Evolutionary conservation across 2,113 vertebrate genomes (phyloP), one percentile per base, ranked within the genome.

Genomic region (Lichenostomus cassidix): DNA sequence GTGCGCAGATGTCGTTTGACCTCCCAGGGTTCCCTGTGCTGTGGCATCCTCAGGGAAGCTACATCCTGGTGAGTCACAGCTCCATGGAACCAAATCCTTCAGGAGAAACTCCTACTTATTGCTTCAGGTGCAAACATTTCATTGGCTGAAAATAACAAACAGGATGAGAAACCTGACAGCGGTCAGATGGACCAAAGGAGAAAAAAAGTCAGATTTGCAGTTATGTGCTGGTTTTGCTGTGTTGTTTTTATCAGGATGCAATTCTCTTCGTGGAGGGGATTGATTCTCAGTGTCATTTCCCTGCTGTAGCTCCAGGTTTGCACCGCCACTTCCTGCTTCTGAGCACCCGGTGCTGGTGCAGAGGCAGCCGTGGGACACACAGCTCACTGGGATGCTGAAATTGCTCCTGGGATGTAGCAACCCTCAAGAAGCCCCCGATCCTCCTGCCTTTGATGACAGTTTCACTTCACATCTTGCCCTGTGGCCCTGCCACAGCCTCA

Each of bases 161-260:
- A 5, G 53, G 11, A 15, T 19, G 31, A 23, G 46, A 7, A 55
- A 55, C 25, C 25, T 31, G 46, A 1, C 16, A 4, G n/a, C 49
- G 44, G 24, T 15, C 29, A 2, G 74, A 3, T 2, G 29, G 46
- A 37, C 1, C 18, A 56, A n/a, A 71, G 42, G 29, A 75, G 52
- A 75, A 46, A 11, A 67, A 17, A 19, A 69, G 28, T 23, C 39
- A 27, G 7, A n/a, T 64, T 64, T 79, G 17, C 31, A 24, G 1
- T 6, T 55, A 1, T 12, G 33, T 33, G 44, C 22, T 12, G 20
- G 2, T 37, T 59, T 50, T 41, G 12, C 19, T 10, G 20, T n/a
- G 0, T 12, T 7, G 0, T 6, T 41, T 50, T 10, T 11, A 9
- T 11, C 0, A 20, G 52, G 83, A 3, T 3, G 25, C 10, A 0